phyloP scores from a whole-genome alignment of 1,140 invertebrate species.

The Pogonognathellus flavescens region DNA sequence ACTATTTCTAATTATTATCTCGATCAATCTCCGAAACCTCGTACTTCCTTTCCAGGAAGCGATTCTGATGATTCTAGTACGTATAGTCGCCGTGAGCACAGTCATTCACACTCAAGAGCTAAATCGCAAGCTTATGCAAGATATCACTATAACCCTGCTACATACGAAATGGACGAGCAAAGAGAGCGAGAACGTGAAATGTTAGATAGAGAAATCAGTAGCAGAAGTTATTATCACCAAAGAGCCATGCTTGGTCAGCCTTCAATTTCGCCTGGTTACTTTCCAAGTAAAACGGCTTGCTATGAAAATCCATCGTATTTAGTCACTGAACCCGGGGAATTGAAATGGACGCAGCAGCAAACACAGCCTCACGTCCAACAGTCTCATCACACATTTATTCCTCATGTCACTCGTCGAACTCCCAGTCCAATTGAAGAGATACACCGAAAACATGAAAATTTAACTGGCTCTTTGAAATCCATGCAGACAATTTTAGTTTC shows the following conservation, averaged over 20 bases:
- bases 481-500: conserved; percentile 66
- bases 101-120: conserved; percentile 4
- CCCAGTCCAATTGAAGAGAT: conserved; percentile 60
- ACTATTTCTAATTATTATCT: neutral
- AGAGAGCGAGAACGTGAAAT: conserved; percentile 55
- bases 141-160: conserved; percentile 12
- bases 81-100: conserved; percentile 34
- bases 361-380: neutral
- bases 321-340: conserved; percentile 65
- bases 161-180: conserved; percentile 49
- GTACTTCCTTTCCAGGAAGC: conserved; percentile 55
- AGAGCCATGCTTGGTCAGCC: neutral
- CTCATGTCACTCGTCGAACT: conserved; percentile 48
- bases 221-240: conserved; percentile 41
- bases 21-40: conserved; percentile 23
- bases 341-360: conserved; percentile 51
- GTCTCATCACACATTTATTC: conserved; percentile 24
- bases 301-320: conserved; percentile 67
- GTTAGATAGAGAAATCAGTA: conserved; percentile 54
- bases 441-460: conserved; percentile 60
- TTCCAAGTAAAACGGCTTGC: conserved; percentile 63
- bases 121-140: conserved; percentile 18
- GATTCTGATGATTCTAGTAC: conserved; percentile 66
- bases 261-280: conserved; percentile 43
- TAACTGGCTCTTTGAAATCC: conserved; percentile 63